Evolutionary conservation across 1,140 invertebrate genomes (phyloP).

Genomic region (Trypoxylus dichotomus): DNA sequence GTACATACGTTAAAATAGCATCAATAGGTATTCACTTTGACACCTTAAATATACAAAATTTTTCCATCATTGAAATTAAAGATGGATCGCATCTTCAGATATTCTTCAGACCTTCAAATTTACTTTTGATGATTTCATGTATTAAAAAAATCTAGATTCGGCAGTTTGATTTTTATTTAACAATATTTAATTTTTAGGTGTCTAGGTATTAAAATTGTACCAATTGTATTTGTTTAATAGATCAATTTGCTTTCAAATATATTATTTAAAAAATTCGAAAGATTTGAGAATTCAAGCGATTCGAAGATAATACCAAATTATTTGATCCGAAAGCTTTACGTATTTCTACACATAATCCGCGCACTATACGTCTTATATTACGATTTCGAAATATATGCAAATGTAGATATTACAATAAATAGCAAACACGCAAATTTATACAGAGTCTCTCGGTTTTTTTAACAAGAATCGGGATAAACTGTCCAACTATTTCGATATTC

Average conservation of each 20-base stretch:
- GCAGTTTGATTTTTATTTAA: too few relatives aligned
- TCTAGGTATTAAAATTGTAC: too few relatives aligned
- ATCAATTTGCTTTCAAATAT: too few relatives aligned
- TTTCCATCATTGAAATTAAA: background rate
- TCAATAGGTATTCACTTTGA: background rate
- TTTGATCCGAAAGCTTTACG: too few relatives aligned
- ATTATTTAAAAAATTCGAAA: background rate
- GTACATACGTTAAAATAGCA: constrained; percentile 15
- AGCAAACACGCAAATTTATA: background rate
- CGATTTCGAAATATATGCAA: background rate
- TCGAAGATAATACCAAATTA: too few relatives aligned
- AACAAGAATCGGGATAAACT: background rate
- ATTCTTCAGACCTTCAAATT: too few relatives aligned
- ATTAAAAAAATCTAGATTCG: too few relatives aligned
- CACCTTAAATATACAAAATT: background rate
- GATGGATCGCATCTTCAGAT: too few relatives aligned
- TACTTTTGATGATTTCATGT: too few relatives aligned
- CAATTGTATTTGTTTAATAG: too few relatives aligned
- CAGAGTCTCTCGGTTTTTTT: background rate
- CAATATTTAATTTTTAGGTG: too few relatives aligned
- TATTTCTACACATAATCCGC: background rate
- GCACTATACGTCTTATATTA: background rate
- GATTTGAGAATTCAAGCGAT: background rate
- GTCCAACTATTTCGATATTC: background rate
- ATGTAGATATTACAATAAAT: constrained; percentile 1